phyloP scores from a whole-genome alignment of 2,113 vertebrate genomes.

The Lipophrys pholis region DNA sequence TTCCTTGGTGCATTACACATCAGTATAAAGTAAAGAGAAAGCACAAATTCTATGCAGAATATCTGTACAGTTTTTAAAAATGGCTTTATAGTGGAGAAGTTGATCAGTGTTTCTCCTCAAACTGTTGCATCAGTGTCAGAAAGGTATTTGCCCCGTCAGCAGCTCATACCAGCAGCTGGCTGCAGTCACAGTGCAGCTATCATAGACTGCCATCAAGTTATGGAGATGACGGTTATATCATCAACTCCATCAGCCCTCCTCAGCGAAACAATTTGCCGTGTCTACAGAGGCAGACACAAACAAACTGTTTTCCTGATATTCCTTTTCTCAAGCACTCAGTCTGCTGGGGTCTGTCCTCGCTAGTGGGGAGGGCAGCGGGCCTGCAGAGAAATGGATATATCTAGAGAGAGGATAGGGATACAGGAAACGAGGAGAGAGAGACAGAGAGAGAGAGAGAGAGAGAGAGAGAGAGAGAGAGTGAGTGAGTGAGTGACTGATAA shows the following conservation, averaged over 20 bases:
- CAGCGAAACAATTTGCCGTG: slow-evolving; percentile 69
- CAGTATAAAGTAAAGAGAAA: too few relatives aligned
- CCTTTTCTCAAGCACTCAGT: slow-evolving; percentile 46
- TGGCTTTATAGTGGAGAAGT: slow-evolving; percentile 11
- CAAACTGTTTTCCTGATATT: slow-evolving; percentile 72
- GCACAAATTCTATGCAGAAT: too few relatives aligned
- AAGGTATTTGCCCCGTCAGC: slow-evolving; percentile 30
- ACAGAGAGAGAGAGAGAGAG: too few relatives aligned
- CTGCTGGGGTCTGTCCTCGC: slow-evolving; percentile 47
- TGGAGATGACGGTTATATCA: slow-evolving; percentile 75
- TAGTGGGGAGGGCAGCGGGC: slow-evolving; percentile 36
- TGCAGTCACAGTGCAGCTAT: slow-evolving; percentile 54
- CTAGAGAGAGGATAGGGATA: slow-evolving; percentile 53
- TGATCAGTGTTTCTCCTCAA: slow-evolving; percentile 43
- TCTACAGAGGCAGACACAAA: slow-evolving; percentile 71
- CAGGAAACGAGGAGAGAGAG: slow-evolving; percentile 45
- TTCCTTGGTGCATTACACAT: too few relatives aligned
- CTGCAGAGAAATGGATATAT: slow-evolving; percentile 58
- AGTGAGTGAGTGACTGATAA: slow-evolving; percentile 57
- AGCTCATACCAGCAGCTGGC: slow-evolving; percentile 39
- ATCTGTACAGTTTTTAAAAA: too few relatives aligned
- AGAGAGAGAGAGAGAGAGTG: slow-evolving; percentile 51
- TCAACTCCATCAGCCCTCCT: slow-evolving; percentile 67
- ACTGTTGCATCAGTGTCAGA: slow-evolving; percentile 33
- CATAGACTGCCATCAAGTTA: slow-evolving; percentile 65